phyloP scores from a whole-genome alignment of 2,888 invertebrate genomes.

The Caenorhabditis afra region DNA sequence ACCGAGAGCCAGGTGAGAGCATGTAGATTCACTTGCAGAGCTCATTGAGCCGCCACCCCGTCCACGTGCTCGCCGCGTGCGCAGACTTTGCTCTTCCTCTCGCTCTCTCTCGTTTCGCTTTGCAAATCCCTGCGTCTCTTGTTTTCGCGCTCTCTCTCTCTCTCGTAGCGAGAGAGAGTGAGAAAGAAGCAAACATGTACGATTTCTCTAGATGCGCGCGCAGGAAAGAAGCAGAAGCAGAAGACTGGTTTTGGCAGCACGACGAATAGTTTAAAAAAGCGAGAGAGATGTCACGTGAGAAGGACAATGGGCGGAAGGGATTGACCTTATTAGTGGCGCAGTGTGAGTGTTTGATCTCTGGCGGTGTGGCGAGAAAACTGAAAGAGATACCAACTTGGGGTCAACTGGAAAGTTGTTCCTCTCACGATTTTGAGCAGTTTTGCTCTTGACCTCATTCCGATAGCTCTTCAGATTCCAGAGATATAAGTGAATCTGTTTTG shows the following conservation, averaged over 20 bases:
- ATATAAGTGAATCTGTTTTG: no score
- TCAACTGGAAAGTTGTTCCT: no score
- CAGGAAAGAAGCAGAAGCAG: background rate
- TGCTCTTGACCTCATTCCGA: no score
- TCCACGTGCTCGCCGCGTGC: slow-evolving; percentile 23
- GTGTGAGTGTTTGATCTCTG: background rate
- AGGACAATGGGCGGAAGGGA: slow-evolving; percentile 1
- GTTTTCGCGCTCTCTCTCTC: slow-evolving; percentile 9
- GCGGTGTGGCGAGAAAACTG: no score
- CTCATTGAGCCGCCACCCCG: background rate
- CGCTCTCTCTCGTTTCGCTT: slow-evolving; percentile 2
- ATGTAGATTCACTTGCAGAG: slow-evolving; percentile 3
- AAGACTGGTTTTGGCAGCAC: background rate
- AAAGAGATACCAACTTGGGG: no score
- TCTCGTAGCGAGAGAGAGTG: background rate
- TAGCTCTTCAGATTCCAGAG: no score
- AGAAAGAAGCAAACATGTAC: slow-evolving; percentile 33
- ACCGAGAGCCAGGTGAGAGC: slow-evolving; percentile 62
- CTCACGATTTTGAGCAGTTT: no score
- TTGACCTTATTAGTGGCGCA: slow-evolving; percentile 1
- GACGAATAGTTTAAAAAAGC: no score
- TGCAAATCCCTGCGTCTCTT: slow-evolving; percentile 7
- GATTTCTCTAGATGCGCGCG: slow-evolving; percentile 9
- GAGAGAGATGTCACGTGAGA: background rate
- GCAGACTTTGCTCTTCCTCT: slow-evolving; percentile 34